Percentiles rank a stretch among this genome's conserved stretches.
phyloP scores from a whole-genome alignment of 2,113 vertebrate species.

The Pseudonaja textilis region DNA sequence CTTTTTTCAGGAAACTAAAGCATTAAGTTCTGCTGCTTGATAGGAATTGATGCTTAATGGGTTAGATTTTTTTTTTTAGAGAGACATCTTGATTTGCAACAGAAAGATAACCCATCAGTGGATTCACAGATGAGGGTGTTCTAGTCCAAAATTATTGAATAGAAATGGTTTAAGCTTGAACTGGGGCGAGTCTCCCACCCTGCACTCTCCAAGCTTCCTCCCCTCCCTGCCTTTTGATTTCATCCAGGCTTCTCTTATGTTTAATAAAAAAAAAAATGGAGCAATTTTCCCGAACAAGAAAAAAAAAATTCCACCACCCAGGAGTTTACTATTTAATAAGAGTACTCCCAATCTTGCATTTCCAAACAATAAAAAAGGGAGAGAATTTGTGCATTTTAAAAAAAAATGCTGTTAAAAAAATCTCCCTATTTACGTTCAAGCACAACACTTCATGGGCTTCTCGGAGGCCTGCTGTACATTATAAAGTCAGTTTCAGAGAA shows the following conservation, averaged over 20 bases:
- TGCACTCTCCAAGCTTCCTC: background rate
- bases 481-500: slow-evolving; percentile 78
- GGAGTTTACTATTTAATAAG: slow-evolving; percentile 3
- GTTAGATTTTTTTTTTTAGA: background rate
- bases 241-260: background rate
- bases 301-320: background rate
- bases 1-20: background rate
- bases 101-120: background rate
- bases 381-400: slow-evolving; percentile 1
- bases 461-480: slow-evolving; percentile 80
- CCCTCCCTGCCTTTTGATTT: background rate
- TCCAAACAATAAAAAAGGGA: fast-evolving
- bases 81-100: too few relatives aligned
- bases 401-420: background rate
- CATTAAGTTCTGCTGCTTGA: background rate
- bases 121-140: background rate
- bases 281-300: background rate
- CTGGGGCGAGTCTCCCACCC: background rate
- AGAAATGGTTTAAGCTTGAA: background rate
- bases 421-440: slow-evolving; percentile 54
- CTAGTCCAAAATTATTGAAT: background rate
- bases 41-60: background rate
- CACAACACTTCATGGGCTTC: slow-evolving; percentile 58
- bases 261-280: background rate
- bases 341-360: slow-evolving; percentile 7